phyloP scores from a whole-genome alignment of 1,140 invertebrate genomes.

The Hormaphis cornu region DNA sequence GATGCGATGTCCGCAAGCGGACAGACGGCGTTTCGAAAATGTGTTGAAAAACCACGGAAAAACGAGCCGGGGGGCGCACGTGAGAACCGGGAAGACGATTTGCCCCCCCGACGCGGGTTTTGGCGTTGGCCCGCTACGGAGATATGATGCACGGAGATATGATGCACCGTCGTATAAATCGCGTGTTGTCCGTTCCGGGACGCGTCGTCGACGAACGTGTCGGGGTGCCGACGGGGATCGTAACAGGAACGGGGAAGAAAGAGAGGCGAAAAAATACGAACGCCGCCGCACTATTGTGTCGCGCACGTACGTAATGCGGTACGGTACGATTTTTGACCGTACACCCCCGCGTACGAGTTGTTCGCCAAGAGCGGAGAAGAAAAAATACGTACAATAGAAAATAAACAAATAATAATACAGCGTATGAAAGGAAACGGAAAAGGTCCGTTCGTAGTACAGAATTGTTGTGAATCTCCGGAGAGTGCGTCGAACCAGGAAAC shows the following conservation, averaged over 20 bases:
- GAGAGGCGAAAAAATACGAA: not conserved
- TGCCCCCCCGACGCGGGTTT: no score
- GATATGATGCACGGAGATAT: no score
- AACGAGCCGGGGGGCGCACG: not conserved
- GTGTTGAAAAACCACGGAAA: not conserved
- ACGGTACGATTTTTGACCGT: not conserved
- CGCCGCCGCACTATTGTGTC: no score
- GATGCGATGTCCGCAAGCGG: no score
- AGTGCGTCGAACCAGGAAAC: conserved; percentile 32
- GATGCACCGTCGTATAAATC: no score
- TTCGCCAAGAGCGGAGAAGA: not conserved
- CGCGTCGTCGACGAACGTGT: no score
- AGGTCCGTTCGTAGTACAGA: not conserved
- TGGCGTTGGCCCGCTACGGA: no score
- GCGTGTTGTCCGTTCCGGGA: no score
- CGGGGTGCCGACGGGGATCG: no score
- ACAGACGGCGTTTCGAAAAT: no score
- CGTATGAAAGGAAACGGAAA: conserved; percentile 6
- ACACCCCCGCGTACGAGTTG: conserved; percentile 1
- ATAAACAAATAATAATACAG: conserved; percentile 8
- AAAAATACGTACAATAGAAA: conserved; percentile 5
- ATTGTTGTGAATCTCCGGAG: no score
- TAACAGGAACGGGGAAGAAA: not conserved
- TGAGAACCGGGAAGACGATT: conserved; percentile 23
- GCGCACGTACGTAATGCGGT: no score